Evolutionary conservation across 2,797 vertebrate species (phyloP), one percentile per base, ranked within the genome.

Genomic region (Ptychobarbus kaznakovi): DNA sequence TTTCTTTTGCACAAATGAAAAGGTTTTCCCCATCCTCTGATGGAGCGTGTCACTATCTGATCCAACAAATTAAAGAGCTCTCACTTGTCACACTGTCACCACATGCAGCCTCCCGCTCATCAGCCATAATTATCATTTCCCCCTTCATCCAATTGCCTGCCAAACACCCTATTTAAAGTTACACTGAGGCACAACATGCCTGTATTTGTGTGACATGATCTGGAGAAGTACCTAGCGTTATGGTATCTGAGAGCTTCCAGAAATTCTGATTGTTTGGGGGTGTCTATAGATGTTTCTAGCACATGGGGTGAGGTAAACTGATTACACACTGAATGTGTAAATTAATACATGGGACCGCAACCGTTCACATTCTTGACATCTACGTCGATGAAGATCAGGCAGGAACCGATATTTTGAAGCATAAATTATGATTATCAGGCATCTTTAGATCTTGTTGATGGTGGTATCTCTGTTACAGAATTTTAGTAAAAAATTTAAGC

Each of bases 11-110:
- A 92, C 93, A 94, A 96, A 95, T 95, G 92, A 96, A 95, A 95
- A 96, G 94, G 93, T 93, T 94, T 91, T 91, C 91, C 91, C 86
- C 89, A 16, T 92, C 90, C 91, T 94, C 93, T 95, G 94, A 95
- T 92, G 93, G 94, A 94, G 92, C 91, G 75, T 95, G 95, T 95
- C 95, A 94, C 94, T 90, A 95, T 95, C 92, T 94, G 93, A 96
- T 95, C 94, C 83, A 92, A 96, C 94, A 95, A 95, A 96, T 95
- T 95, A 95, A 95, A 96, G 94, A 95, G 94, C 94, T 92, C 94
- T 93, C 90, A 90, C 91, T 95, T 95, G 95, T 95, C 95, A 95
- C 90, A 46, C 93, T 96, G 95, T 95, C 95, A 95, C 91, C 88
- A 87, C 91, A 89, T 89, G 49, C 51, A 89, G 90, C 87, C 72